Evolutionary conservation across 2,113 vertebrate genomes (phyloP), one percentile per base, ranked within the genome.

Genomic region (Bufo bufo): DNA sequence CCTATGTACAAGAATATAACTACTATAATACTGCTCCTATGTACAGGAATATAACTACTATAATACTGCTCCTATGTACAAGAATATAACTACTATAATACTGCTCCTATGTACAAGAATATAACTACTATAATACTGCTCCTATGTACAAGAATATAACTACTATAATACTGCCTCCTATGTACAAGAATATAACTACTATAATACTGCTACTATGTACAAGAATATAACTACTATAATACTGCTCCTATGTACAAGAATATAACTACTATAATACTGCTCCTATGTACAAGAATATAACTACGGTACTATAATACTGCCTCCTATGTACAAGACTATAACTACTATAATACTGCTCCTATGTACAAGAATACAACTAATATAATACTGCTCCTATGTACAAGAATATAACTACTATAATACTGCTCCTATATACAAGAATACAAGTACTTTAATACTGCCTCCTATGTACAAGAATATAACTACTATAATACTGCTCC

Each of bases 1-100:
- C 65, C 65, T 69, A 69, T 69, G 23, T 69, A 69, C 65, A 69
- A 69, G 65, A 69, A 69, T 69, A 69, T 69, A 69, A 69, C 65
- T 69, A 33, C 65, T 69, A 33, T 69, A 69, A 69, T 69, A 69
- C 65, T 69, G 23, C 65, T 13, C 65, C n/a, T 69, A 69, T 69
- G 23, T 69, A 69, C 65, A 69, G 33, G 65, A 69, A 69, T 69
- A 69, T 69, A 69, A 69, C 65, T 69, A 69, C 65, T 69, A 69
- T 69, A 69, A 69, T 69, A 69, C 65, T 69, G 23, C 65, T 4
- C 59, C 59, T 61, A 61, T 61, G 59, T 17, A 61, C 59, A 61
- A 61, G 59, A 61, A 61, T 61, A 61, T 69, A 69, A 69, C 65
- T 69, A 69, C 65, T 69, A 69, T 69, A 69, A 69, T 69, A 12